Percentiles rank a stretch among this genome's conserved stretches.
These are phyloP conservation scores for Caenorhabditis japonica DNA, from an alignment of 2,888 invertebrate genomes.

Conservation along the genomic window DNA sequence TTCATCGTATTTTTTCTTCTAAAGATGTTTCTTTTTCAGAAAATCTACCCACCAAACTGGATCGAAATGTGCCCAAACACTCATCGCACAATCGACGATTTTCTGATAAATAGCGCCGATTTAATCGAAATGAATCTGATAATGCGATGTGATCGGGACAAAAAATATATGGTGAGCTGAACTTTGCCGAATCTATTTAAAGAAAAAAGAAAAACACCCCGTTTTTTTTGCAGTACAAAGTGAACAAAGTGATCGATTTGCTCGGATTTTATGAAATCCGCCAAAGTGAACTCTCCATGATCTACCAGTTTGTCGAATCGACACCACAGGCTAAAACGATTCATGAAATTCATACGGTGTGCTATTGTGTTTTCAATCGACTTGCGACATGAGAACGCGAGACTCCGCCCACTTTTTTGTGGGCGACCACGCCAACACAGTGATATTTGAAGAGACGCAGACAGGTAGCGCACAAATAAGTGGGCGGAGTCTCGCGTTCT, in stretches of 20 bases:
- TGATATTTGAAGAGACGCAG: too few relatives aligned
- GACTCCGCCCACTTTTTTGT: too few relatives aligned
- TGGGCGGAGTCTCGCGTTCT: too few relatives aligned
- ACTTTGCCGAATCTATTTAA: too few relatives aligned
- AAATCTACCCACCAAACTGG: background rate
- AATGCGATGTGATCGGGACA: constrained; percentile 3
- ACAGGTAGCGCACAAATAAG: too few relatives aligned
- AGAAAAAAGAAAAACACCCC: too few relatives aligned
- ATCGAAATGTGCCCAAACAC: background rate
- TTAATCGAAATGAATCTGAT: constrained; percentile 6
- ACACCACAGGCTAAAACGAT: background rate
- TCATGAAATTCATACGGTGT: constrained; percentile 4
- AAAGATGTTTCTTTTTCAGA: background rate
- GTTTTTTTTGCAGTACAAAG: constrained; percentile 7
- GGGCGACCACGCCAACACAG: too few relatives aligned
- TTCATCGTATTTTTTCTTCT: too few relatives aligned
- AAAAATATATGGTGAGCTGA: constrained; percentile 3
- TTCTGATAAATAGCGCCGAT: background rate
- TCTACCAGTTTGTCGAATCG: constrained; percentile 6
- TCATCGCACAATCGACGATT: background rate
- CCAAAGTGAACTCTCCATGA: constrained; percentile 7
- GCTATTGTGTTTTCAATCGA: too few relatives aligned
- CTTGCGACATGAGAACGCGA: too few relatives aligned
- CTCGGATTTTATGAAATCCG: constrained; percentile 16
- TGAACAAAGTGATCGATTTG: constrained; percentile 5